Conservation (phyloP, 2,888 invertebrate species). For the Arge pagana region DNA sequence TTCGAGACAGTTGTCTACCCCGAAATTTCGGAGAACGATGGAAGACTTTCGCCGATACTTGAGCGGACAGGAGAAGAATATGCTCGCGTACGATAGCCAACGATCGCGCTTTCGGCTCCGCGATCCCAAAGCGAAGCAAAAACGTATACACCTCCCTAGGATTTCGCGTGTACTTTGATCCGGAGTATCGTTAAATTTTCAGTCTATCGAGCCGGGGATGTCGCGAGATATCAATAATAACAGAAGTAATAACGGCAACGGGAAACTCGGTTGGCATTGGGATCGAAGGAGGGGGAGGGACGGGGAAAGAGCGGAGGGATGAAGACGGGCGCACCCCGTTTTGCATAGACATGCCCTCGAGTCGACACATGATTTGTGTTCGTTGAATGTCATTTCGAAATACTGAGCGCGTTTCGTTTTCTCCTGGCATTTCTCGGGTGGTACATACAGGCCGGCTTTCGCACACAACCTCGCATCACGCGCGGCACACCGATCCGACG, state of each 20-base stretch:
- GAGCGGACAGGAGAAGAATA: no score
- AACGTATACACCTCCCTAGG: no score
- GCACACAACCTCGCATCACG: no score
- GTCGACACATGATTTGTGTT: slow-evolving; percentile 22
- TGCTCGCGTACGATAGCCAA: no score
- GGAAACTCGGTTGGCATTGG: no score
- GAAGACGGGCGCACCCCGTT: slow-evolving; percentile 13
- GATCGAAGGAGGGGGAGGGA: not conserved
- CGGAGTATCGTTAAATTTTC: no score
- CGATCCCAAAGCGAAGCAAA: no score
- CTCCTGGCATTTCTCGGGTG: slow-evolving; percentile 9
- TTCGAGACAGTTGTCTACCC: slow-evolving; percentile 3
- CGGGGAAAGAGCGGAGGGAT: slow-evolving; percentile 2
- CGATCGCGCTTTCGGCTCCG: no score
- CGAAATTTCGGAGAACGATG: slow-evolving; percentile 1
- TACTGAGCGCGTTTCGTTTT: slow-evolving; percentile 16
- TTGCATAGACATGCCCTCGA: slow-evolving; percentile 19
- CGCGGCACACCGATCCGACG: no score
- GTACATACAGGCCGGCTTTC: not conserved
- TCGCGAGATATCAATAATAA: slow-evolving; percentile 16
- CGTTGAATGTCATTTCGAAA: slow-evolving; percentile 20
- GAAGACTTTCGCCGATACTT: no score
- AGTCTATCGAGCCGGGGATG: slow-evolving; percentile 9
- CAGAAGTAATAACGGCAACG: not conserved
- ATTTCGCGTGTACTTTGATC: no score